Base-by-base conservation (phyloP, 2,888 invertebrate genomes). In the Trichopria drosophilae region DNA sequence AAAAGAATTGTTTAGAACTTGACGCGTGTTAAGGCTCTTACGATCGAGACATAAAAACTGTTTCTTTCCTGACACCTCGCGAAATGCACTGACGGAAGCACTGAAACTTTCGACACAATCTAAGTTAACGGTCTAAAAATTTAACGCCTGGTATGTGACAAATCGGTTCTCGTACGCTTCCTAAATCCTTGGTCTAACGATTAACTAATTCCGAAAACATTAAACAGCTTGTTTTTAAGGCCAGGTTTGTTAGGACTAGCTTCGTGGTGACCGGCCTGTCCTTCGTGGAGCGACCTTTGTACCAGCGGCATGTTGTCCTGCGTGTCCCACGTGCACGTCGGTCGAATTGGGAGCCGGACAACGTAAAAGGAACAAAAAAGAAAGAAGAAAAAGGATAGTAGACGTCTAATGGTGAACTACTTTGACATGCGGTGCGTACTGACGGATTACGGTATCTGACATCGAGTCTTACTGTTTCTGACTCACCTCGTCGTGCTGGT, bases 221-320 rank as follows among this genome's bases (percentile, higher is more conserved):
- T 86, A 82, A 90, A 88, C 77, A 90, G 81, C 84, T 90, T 90
- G 78, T 85, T 87, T 83, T 88, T 89, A 76, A 90, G 81, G 80
- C 88, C 86, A 80, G 85, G 83, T 78, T 83, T 83, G 73, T 83
- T 78, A 79, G 80, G 83, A 82, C 75, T 72, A 74, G 70, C 69
- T 62, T 72, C 72, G 66, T 72, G 68, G 58, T 75, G 70, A 66
- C 71, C 70, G 56, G 71, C 64, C 55, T 72, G 71, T 81, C 84
- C 80, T 78, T 84, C 82, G 78, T 81, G 81, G 76, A 84, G 79
- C 80, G 84, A 79, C 80, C 80, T 79, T 79, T 83, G 83, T 80
- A 82, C 79, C 77, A 76, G 75, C 78, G 80, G 78, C 76, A 72
- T 64, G 71, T 76, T 77, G 74, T 77, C 69, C 70, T 72, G 77